phyloP scores from a whole-genome alignment of 2,113 vertebrate genomes.

The Gallinago media region DNA sequence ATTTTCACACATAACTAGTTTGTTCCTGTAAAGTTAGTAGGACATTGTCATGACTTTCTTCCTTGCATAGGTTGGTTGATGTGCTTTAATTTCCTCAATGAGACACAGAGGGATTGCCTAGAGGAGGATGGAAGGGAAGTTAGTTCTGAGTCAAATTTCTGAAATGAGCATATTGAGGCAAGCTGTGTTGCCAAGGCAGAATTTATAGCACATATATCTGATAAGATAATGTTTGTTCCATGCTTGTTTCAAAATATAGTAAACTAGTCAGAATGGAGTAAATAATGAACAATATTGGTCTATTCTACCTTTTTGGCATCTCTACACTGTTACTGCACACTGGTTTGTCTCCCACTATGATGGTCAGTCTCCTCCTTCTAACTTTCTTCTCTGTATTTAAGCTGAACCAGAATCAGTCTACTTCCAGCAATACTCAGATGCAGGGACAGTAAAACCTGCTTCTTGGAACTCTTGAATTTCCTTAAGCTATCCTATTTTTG shows the following conservation, averaged over 20 bases:
- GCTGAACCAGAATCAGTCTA: background rate
- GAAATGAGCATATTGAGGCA: background rate
- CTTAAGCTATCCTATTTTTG: background rate
- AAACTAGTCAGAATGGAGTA: background rate
- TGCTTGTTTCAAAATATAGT: background rate
- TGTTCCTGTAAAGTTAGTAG: background rate
- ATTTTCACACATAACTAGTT: background rate
- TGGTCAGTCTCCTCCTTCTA: background rate
- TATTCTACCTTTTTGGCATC: background rate
- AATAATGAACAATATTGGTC: background rate
- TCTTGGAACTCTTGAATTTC: background rate
- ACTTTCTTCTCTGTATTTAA: background rate
- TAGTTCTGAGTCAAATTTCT: background rate
- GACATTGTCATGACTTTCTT: background rate
- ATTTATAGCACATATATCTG: background rate
- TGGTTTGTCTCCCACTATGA: background rate
- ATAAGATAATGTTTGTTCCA: background rate
- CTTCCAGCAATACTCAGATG: background rate
- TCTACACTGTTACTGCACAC: accelerated
- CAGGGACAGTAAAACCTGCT: background rate
- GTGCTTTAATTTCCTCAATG: background rate
- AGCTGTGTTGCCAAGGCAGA: background rate
- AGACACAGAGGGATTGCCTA: background rate
- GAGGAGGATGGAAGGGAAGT: background rate
- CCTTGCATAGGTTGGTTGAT: background rate